Conservation (phyloP, 2,888 invertebrate genomes). For the Lagria hirta region DNA sequence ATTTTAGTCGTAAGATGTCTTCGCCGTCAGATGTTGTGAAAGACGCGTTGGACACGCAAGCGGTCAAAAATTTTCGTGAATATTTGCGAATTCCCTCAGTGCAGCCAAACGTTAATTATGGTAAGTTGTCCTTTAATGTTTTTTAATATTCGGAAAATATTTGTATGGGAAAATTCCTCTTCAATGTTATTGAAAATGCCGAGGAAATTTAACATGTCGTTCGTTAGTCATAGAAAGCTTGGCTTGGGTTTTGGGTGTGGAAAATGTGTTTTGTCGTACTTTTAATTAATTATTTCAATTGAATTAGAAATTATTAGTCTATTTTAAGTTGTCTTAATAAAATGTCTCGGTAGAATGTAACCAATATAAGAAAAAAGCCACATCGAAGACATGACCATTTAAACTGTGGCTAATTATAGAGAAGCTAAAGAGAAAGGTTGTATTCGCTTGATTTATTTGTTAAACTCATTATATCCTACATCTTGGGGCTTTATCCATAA, state of each 20-base stretch:
- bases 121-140: constrained; percentile 57
- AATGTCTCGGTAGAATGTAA: too few relatives aligned
- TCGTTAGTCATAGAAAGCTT: constrained; percentile 36
- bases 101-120: constrained; percentile 84
- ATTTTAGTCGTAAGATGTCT: constrained; percentile 44
- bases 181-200: constrained; percentile 1
- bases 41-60: constrained; percentile 45
- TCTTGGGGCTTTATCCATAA: too few relatives aligned
- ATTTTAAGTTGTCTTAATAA: too few relatives aligned
- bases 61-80: constrained; percentile 71
- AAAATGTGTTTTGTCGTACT: too few relatives aligned
- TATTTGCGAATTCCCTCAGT: constrained; percentile 86
- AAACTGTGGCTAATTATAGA: too few relatives aligned
- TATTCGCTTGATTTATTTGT: too few relatives aligned
- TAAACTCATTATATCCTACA: too few relatives aligned
- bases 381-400: too few relatives aligned
- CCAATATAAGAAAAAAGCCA: too few relatives aligned
- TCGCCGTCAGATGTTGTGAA: constrained; percentile 48
- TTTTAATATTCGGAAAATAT: constrained; percentile 7
- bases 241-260: constrained; percentile 42
- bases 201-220: constrained; percentile 18
- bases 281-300: too few relatives aligned
- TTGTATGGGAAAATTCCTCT: constrained; percentile 6
- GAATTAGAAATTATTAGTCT: too few relatives aligned
- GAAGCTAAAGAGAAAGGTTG: too few relatives aligned